These are phyloP conservation scores for Callithrix jacchus DNA, from an alignment of 2,113 vertebrate species.

Conservation along the genomic window DNA sequence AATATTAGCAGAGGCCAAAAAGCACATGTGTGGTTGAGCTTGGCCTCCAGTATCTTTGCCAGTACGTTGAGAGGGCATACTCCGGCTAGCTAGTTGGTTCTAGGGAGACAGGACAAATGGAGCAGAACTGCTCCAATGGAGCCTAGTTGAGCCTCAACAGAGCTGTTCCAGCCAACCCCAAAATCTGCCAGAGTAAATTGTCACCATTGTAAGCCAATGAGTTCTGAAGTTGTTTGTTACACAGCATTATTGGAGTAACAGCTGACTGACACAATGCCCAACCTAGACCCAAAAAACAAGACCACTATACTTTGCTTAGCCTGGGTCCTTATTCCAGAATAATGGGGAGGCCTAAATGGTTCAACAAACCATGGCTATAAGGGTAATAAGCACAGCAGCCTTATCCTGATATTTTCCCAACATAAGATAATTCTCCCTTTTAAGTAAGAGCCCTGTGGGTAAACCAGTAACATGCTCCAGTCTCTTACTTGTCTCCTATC, in stretches of 20 bases:
- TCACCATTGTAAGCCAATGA: background rate
- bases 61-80: background rate
- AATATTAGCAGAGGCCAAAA: background rate
- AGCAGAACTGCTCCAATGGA: background rate
- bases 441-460: background rate
- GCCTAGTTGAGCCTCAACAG: background rate
- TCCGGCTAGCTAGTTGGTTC: background rate
- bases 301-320: background rate
- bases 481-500: background rate
- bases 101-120: background rate
- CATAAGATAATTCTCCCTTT: background rate
- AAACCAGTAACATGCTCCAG: background rate
- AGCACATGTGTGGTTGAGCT: background rate
- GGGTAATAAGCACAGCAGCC: background rate
- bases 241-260: background rate
- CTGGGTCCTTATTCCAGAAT: background rate
- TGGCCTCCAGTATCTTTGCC: background rate
- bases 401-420: background rate
- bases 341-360: background rate
- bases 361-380: background rate
- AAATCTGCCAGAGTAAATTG: background rate
- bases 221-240: background rate
- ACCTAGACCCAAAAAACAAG: background rate
- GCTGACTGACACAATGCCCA: background rate
- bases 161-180: background rate